These are phyloP conservation scores for Leucopsar rothschildi DNA, from an alignment of 2,113 vertebrate genomes.

Conservation along the genomic window DNA sequence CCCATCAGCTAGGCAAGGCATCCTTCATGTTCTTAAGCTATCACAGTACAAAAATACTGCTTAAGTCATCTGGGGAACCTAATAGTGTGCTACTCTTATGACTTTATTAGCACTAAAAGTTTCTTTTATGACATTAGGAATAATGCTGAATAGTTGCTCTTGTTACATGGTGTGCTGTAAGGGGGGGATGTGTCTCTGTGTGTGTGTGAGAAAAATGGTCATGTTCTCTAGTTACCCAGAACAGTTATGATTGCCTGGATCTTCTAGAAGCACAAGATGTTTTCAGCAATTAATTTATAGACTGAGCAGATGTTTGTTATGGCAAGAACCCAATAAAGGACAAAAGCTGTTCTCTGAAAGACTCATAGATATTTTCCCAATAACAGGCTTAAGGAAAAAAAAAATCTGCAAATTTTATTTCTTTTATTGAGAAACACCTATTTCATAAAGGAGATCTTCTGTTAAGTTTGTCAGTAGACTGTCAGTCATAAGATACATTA, in stretches of 20 bases:
- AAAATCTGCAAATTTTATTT: background rate
- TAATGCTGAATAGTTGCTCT: background rate
- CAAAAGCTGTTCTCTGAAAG: background rate
- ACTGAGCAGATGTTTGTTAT: slow-evolving; percentile 1
- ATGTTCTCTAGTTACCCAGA: slow-evolving; percentile 17
- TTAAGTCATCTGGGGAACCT: background rate
- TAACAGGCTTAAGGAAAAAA: background rate
- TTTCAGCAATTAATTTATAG: slow-evolving; percentile 46
- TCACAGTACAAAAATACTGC: background rate
- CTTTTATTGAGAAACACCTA: background rate
- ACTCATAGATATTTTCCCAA: background rate
- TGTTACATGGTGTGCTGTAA: background rate
- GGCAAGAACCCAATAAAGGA: background rate
- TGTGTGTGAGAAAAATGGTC: background rate
- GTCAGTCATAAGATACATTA: background rate
- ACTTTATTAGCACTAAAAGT: background rate
- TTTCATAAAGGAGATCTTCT: background rate
- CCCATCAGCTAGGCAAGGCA: background rate
- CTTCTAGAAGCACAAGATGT: slow-evolving; percentile 18
- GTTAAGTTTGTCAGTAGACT: background rate
- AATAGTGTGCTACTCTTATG: background rate
- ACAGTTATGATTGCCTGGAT: background rate
- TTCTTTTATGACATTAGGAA: background rate
- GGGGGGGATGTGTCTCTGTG: background rate
- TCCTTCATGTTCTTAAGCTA: background rate